Evolutionary conservation across 2,113 vertebrate genomes (phyloP).

Genomic region (Marmota monax): DNA sequence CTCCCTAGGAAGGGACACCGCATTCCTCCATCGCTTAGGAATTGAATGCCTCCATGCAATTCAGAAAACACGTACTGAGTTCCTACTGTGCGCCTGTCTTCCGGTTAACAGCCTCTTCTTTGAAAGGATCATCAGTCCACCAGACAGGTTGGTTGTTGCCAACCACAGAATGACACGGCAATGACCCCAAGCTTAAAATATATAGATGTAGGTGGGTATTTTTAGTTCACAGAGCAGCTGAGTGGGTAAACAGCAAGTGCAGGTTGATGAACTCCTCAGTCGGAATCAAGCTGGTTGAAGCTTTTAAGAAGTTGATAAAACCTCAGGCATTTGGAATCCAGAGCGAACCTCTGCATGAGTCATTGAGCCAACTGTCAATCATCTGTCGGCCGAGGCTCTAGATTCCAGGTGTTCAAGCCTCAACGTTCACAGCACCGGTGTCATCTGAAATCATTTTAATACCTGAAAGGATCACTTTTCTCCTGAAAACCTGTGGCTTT

Average conservation of each 20-base stretch:
- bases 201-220: background rate
- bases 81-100: background rate
- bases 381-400: background rate
- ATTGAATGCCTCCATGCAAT: background rate
- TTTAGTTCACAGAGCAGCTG: constrained; percentile 31
- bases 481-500: constrained; percentile 65
- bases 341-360: background rate
- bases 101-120: background rate
- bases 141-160: background rate
- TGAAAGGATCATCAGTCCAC: background rate
- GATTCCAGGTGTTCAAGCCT: background rate
- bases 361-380: background rate
- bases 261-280: background rate
- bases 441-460: constrained; percentile 51
- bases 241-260: background rate
- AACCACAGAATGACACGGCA: background rate
- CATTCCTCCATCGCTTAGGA: constrained; percentile 3
- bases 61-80: background rate
- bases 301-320: constrained; percentile 20
- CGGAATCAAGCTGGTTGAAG: constrained; percentile 4
- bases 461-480: constrained; percentile 54
- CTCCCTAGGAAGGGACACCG: constrained; percentile 9
- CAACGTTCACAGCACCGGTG: background rate
- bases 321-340: background rate
- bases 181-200: background rate